These are phyloP conservation scores for Phalacrocorax brasilianus DNA, from an alignment of 2,113 vertebrate genomes.

Conservation along the genomic window DNA sequence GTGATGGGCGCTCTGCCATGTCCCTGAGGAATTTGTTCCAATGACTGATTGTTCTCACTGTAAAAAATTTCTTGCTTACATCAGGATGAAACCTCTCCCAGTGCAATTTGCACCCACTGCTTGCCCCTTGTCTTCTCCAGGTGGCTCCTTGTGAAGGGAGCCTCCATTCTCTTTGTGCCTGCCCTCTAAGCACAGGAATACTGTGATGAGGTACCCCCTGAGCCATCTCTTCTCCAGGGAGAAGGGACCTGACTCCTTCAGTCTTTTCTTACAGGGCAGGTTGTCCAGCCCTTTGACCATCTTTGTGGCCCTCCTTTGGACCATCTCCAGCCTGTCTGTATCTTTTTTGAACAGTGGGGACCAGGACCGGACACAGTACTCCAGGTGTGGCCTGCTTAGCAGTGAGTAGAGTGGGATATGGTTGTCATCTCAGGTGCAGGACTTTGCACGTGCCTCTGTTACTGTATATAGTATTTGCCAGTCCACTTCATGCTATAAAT, in stretches of 20 bases:
- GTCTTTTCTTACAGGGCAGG: neutral
- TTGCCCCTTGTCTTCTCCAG: neutral
- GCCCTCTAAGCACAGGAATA: neutral
- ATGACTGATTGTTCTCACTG: neutral
- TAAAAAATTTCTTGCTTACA: neutral
- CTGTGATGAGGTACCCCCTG: neutral
- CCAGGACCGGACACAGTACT: neutral
- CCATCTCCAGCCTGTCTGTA: neutral
- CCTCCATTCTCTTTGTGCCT: neutral
- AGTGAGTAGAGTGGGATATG: neutral
- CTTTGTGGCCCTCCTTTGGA: neutral
- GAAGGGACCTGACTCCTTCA: neutral
- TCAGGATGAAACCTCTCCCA: neutral
- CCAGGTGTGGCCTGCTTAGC: neutral
- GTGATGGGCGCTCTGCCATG: neutral
- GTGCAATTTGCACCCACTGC: neutral
- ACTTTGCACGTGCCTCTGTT: neutral
- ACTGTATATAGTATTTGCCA: neutral
- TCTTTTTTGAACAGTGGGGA: neutral
- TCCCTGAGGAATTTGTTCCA: neutral
- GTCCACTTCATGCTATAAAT: neutral
- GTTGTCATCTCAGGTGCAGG: neutral
- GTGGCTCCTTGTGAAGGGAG: neutral
- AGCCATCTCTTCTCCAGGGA: neutral
- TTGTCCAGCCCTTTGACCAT: neutral